Conservation (phyloP, 2,113 vertebrate genomes). For the Chroicocephalus ridibundus region DNA sequence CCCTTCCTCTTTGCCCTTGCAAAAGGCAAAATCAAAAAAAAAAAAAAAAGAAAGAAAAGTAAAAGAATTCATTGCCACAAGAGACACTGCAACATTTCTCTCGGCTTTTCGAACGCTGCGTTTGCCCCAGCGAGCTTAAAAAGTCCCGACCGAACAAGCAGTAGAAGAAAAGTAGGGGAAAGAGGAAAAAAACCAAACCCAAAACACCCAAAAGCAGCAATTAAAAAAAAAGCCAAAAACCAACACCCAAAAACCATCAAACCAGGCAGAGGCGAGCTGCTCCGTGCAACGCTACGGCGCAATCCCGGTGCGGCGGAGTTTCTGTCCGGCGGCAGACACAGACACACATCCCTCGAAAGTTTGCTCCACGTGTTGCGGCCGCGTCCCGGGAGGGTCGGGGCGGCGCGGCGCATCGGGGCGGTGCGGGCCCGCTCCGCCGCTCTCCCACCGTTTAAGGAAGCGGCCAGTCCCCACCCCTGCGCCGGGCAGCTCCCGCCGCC, state of each 20-base stretch:
- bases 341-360: constrained; percentile 55
- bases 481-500: constrained; percentile 37
- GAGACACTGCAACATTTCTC: constrained; percentile 14
- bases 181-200: background rate
- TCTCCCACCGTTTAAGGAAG: constrained; percentile 63
- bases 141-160: background rate
- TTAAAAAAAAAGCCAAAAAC: background rate
- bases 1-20: background rate
- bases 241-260: constrained; percentile 12
- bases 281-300: background rate
- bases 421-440: background rate
- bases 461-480: constrained; percentile 61
- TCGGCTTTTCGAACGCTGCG: background rate
- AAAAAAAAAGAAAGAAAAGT: background rate
- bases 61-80: background rate
- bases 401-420: background rate
- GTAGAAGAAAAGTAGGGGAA: background rate
- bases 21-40: background rate
- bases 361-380: constrained; percentile 61
- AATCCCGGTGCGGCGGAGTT: background rate
- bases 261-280: constrained; percentile 29
- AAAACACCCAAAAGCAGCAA: background rate
- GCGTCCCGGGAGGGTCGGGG: background rate
- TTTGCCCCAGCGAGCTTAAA: background rate
- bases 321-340: background rate